Evolutionary conservation across 1,140 invertebrate genomes (phyloP), one percentile per base, ranked within the genome.

Genomic region (Amyelois transitella): DNA sequence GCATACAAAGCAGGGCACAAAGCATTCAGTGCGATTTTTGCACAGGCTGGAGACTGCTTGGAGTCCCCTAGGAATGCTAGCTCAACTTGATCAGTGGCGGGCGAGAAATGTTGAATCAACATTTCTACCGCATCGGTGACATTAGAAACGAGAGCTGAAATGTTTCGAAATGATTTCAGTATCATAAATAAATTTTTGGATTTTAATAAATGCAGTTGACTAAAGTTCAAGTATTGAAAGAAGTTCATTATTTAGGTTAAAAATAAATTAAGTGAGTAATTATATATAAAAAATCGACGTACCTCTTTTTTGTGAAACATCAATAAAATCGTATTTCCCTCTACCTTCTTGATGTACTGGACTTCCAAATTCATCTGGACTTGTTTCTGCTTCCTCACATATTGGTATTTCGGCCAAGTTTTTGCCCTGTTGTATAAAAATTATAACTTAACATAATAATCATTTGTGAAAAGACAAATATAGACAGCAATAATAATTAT

Each of bases 1-100:
- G 93, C 92, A 69, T 96, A 96, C 0, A 97, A 82, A n/a, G 95
- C 93, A 1, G 96, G 95, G 75, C 96, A 97, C 6, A 96, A 83
- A 47, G 91, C 91, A 44, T 92, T 92, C 1, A 96, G 73, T 43
- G 93, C 93, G 12, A 95, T 86, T 74, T 95, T 92, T 43, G 91
- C 92, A 77, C 92, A 92, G 7, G 91, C 88, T 22, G 92, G 91
- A 14, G 90, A 91, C 32, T 91, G 78, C 59, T 79, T 83, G 0
- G 90, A 90, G 67, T 91, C 90, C 14, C 90, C 90, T 17, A 91
- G 72, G 64, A 72, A 83, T 25, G 79, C 90, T 67, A 90, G 77
- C 88, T 89, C 91, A 63, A 81, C 83, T 72, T 90, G 90, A 65
- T 90, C 89, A 19, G 82, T 89, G 44, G 90, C 91, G 18, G 88